A percentile compares a stretch with the other conserved stretches of the same genome.
Conservation (phyloP, 2,797 vertebrate species). For the Monodelphis domestica region DNA sequence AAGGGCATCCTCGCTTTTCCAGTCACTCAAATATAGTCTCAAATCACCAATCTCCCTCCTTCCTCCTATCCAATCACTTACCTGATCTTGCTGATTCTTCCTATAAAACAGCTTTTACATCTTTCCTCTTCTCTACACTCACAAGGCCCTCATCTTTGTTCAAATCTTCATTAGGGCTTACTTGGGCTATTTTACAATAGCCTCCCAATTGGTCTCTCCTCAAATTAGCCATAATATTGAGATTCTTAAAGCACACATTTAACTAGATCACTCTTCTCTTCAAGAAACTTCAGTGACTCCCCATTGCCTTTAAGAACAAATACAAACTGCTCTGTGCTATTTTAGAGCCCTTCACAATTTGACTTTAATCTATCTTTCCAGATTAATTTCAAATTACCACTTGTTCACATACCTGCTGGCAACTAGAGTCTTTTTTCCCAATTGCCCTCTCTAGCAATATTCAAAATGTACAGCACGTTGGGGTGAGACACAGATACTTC, state of each 20-base stretch:
- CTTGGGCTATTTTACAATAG: background rate
- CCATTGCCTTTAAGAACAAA: background rate
- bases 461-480: background rate
- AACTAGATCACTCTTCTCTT: background rate
- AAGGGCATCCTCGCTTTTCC: background rate
- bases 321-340: background rate
- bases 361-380: background rate
- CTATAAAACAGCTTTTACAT: background rate
- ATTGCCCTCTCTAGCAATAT: background rate
- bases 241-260: background rate
- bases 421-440: background rate
- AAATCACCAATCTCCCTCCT: background rate
- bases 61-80: background rate
- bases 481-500: background rate
- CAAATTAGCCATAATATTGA: background rate
- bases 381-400: background rate
- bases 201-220: background rate
- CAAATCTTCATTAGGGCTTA: background rate
- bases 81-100: background rate
- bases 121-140: background rate
- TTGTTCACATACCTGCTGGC: background rate
- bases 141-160: background rate
- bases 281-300: background rate
- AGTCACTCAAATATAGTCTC: background rate
- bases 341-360: background rate